Evolutionary conservation across 2,113 vertebrate species (phyloP).

Genomic region (Neofelis nebulosa): DNA sequence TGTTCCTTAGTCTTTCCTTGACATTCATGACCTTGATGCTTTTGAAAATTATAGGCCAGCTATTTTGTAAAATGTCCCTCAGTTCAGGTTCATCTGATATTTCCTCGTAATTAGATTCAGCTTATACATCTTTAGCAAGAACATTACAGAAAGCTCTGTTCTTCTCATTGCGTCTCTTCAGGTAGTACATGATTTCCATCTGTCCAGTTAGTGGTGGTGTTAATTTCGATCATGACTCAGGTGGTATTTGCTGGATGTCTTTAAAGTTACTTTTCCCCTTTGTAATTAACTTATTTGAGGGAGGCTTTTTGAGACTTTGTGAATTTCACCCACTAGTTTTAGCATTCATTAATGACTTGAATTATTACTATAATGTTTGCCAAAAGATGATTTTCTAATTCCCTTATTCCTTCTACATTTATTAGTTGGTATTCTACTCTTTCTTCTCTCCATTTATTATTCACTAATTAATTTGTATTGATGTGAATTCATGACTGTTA

Average conservation of each 20-base stretch:
- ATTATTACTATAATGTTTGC: not conserved
- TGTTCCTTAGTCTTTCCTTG: not conserved
- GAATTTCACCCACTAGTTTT: not conserved
- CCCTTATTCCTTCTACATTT: not conserved
- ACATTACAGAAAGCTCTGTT: not conserved
- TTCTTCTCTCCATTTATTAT: not conserved
- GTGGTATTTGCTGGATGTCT: not conserved
- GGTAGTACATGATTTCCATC: not conserved
- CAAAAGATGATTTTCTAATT: not conserved
- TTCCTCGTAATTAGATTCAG: not conserved
- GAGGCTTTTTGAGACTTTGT: not conserved
- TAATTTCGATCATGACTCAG: not conserved
- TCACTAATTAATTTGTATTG: not conserved
- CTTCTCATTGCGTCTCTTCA: not conserved
- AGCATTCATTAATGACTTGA: not conserved
- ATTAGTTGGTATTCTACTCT: not conserved
- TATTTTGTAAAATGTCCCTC: not conserved
- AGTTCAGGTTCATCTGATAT: not conserved
- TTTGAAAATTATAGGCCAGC: not conserved
- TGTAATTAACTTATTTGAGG: not conserved
- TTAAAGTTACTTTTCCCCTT: not conserved
- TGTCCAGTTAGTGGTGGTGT: not conserved
- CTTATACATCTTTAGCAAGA: not conserved
- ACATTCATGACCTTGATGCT: not conserved
- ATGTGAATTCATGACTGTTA: not conserved